Evolutionary conservation across 2,888 invertebrate species (phyloP).

Genomic region (Protodeltote pygarga): DNA sequence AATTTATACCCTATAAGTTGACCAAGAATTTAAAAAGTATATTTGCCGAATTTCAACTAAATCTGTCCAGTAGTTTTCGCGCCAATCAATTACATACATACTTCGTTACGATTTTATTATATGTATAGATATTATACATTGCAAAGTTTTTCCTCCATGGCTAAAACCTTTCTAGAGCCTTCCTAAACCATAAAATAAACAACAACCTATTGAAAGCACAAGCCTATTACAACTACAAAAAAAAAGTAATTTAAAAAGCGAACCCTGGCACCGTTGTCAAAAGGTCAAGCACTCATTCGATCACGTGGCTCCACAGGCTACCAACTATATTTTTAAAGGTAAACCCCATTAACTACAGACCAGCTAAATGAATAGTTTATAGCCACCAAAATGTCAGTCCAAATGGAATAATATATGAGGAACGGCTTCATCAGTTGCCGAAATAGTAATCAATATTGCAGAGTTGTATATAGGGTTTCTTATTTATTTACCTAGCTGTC

Average conservation of each 20-base stretch:
- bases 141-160: not conserved
- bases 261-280: constrained; percentile 1
- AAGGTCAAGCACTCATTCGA: constrained; percentile 35
- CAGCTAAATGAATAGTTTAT: constrained; percentile 70
- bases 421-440: constrained; percentile 45
- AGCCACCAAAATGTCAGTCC: constrained; percentile 72
- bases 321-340: constrained; percentile 27
- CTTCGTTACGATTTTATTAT: too few relatives aligned
- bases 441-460: constrained; percentile 36
- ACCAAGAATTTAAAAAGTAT: too few relatives aligned
- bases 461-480: constrained; percentile 22
- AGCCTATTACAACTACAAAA: too few relatives aligned
- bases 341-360: constrained; percentile 57
- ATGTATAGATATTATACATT: too few relatives aligned
- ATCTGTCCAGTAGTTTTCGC: too few relatives aligned
- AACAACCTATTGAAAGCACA: constrained; percentile 21
- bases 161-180: not conserved
- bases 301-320: constrained; percentile 10
- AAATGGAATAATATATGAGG: constrained; percentile 80
- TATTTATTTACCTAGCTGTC: not conserved
- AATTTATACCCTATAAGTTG: too few relatives aligned
- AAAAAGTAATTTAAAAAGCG: constrained; percentile 19
- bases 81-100: too few relatives aligned
- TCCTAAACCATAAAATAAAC: not conserved
- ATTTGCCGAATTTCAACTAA: too few relatives aligned